These are phyloP conservation scores for Rhinoptilus africanus DNA, from an alignment of 2,113 vertebrate genomes.

Conservation along the genomic window DNA sequence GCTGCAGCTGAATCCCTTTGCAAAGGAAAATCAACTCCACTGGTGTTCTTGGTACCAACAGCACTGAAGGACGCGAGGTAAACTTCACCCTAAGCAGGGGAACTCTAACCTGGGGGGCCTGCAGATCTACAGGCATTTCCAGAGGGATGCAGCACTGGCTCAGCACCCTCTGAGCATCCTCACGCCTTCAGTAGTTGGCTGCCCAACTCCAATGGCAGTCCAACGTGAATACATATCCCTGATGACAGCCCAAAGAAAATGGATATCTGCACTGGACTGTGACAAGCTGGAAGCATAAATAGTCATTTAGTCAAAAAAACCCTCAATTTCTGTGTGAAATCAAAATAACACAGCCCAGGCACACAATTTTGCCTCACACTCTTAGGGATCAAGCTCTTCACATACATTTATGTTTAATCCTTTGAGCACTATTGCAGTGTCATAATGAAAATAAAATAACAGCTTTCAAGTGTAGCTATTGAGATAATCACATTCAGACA, in stretches of 20 bases:
- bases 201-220: neutral
- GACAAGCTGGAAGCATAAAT: neutral
- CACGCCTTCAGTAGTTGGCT: neutral
- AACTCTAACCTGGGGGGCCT: neutral
- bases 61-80: rapidly evolving
- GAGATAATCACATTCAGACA: neutral
- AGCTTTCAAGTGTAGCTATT: neutral
- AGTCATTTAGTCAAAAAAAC: neutral
- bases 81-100: neutral
- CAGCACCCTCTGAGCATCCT: neutral
- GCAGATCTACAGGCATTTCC: neutral
- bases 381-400: neutral
- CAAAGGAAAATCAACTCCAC: neutral
- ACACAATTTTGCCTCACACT: neutral
- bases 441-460: neutral
- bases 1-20: neutral
- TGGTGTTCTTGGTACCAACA: neutral
- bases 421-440: neutral
- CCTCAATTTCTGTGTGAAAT: neutral
- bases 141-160: neutral
- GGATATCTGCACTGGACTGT: rapidly evolving
- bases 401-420: neutral
- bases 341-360: neutral
- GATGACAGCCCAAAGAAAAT: rapidly evolving
- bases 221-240: rapidly evolving